These are phyloP conservation scores for Myotis pilosus DNA, from an alignment of 2,797 vertebrate genomes.

Conservation along the genomic window DNA sequence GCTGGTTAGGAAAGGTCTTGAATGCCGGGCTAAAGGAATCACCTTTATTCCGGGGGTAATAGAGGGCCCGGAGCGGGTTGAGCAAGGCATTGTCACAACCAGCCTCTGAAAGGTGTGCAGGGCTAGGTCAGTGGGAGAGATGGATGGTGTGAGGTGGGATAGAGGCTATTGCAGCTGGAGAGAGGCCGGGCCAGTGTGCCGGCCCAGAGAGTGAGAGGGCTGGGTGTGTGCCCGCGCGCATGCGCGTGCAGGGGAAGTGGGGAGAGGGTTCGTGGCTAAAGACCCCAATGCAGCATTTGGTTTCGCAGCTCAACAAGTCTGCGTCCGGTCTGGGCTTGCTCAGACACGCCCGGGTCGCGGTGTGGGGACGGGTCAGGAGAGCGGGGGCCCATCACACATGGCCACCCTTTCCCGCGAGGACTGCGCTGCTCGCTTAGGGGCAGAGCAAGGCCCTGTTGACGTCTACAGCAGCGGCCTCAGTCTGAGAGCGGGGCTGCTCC, in stretches of 20 bases:
- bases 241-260: accelerated
- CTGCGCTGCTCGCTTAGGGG: neutral
- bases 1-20: neutral
- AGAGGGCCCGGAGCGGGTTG: neutral
- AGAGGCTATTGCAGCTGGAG: neutral
- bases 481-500: neutral
- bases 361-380: neutral
- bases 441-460: neutral
- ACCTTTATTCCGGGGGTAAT: neutral
- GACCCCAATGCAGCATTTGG: neutral
- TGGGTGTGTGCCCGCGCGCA: neutral
- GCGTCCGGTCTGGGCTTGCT: neutral
- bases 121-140: neutral
- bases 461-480: neutral
- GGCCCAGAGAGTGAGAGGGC: neutral
- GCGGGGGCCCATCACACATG: neutral
- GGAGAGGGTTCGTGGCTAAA: neutral
- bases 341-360: neutral
- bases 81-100: neutral
- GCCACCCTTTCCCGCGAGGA: neutral
- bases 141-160: neutral
- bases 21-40: neutral
- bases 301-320: neutral
- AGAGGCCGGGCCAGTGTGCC: neutral
- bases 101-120: neutral